Base-by-base conservation (phyloP, 2,797 vertebrate species). In the Cyprinella venusta region DNA sequence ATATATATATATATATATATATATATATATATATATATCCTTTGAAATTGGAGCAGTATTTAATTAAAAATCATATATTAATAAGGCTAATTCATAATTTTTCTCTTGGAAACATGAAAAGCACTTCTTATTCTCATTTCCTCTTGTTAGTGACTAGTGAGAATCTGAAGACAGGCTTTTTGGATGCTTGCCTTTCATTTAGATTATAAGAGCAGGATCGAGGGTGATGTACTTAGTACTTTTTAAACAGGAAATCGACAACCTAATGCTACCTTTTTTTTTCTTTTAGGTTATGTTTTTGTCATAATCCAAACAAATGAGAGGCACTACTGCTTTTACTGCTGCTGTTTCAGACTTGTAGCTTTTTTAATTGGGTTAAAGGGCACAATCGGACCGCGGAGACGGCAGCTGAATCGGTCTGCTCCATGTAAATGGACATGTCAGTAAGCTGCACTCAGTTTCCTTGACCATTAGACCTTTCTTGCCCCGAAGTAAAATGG, bases 391-490 rank as follows among this genome's bases (percentile, higher is more conserved):
- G n/a, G 79, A 64, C 63, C 56, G 65, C 80, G 71, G 69, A 72
- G 75, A 65, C 48, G 7, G 65, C 79, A 78, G 45, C 48, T 45
- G 45, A 19, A 36, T 76, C 36, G 21, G 30, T 42, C 42, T 45
- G 36, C 59, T 59, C 42, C 54, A 76, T 86, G 45, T 61, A 77
- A 84, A 80, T 79, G 71, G 54, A n/a, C 72, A 30, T 38, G 78
- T 83, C 78, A 76, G 67, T 72, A 79, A 76, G 69, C 42, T 19
- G 19, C n/a, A 59, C 65, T 77, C 79, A 21, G 69, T 78, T 78
- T 72, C 59, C 67, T 26, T 59, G 81, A 77, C 78, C 74, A 78
- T 86, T 78, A 86, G 72, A 81, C 65, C 82, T 71, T 80, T 72
- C 30, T 52, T 64, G 71, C 65, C 54, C 56, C 26, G 38, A 24